A percentile compares a stretch with the other conserved stretches of the same genome.
Conservation (phyloP, 2,113 vertebrate genomes). For the Oreochromis tanganicae region DNA sequence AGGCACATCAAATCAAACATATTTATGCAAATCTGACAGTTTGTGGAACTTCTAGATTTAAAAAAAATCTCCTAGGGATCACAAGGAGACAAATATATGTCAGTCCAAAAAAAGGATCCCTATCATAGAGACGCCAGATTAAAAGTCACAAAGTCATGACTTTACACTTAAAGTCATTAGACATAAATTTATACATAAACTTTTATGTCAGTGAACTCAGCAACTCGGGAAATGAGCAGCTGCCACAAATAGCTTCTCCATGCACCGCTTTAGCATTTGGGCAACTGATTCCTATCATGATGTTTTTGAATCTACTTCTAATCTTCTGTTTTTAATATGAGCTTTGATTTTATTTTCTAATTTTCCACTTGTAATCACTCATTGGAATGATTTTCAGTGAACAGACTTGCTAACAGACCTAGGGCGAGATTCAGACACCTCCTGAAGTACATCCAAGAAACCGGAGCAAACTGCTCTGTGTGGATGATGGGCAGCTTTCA, state of each 20-base stretch:
- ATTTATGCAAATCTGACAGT: neutral
- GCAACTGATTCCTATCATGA: neutral
- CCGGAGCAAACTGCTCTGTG: neutral
- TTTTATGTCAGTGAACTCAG: neutral
- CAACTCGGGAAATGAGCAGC: neutral
- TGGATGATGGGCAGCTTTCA: neutral
- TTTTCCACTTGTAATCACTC: neutral
- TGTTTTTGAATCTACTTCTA: neutral
- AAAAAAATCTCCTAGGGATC: neutral
- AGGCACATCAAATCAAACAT: neutral
- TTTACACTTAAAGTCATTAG: neutral
- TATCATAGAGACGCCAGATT: fast-evolving
- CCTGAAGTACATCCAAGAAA: neutral
- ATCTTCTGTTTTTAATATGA: neutral
- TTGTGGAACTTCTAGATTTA: neutral
- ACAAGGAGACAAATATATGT: neutral
- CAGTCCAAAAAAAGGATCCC: neutral
- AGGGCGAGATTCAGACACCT: neutral
- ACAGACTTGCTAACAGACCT: neutral
- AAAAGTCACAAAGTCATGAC: neutral
- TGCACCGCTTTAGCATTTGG: neutral
- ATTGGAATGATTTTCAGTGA: neutral
- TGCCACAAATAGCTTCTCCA: neutral
- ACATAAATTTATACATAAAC: neutral
- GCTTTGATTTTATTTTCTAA: neutral